Base-by-base conservation (phyloP, 2,797 vertebrate species). In the Eulemur rubriventer region DNA sequence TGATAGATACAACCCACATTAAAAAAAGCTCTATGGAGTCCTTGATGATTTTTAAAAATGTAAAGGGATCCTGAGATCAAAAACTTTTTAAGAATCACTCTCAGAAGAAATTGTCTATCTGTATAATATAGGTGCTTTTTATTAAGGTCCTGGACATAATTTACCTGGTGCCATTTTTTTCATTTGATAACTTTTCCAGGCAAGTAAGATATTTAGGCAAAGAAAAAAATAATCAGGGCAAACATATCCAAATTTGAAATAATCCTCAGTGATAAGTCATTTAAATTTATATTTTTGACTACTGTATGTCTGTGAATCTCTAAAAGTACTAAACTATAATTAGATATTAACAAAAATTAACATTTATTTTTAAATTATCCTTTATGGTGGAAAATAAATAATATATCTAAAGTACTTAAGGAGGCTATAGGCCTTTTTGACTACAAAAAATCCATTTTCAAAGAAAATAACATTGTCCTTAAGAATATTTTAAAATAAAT, bases 171-270 rank as follows among this genome's bases (percentile, higher is more conserved):
- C 28, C 4, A 57, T 57, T 88, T 76, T 93, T 52, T 84, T 89
- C 50, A 59, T 41, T 87, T 57, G 7, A 78, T 96, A 80, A 69
- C 43, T 76, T 94, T 94, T 50, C 75, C 70, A 87, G 48, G 18
- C 35, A 55, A 89, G 80, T 84, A 80, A 89, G 18, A 33, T 57
- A 89, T 35, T 76, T 86, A 79, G 69, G n/a, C 46, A 35, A 88
- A 76, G 78, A 85, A 79, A 69, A 90, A 81, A 78, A 78, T 63
- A 26, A 57, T 75, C 28, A 87, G 59, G 50, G 38, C 26, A 75
- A 95, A 87, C 28, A 95, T 85, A 63, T 82, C 52, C 24, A 92
- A 86, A 82, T 78, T 57, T 79, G 48, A 90, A 92, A 79, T 50
- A 90, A 61, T 61, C 9, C 20, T 89, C 38, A 59, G 1, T 82